Base-by-base conservation (phyloP, 2,888 invertebrate genomes). In the Unio pictorum region DNA sequence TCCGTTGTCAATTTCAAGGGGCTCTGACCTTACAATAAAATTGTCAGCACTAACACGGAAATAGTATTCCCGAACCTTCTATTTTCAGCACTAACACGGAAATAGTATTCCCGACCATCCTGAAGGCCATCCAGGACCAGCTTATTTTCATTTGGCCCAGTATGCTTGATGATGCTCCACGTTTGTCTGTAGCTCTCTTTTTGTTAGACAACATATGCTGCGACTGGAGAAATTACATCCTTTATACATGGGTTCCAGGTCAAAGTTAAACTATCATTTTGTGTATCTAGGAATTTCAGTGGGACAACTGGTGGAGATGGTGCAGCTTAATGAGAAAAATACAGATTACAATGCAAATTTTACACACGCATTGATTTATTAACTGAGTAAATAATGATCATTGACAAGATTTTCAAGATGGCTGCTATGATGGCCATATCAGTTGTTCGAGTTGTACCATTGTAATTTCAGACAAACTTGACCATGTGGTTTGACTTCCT, bases 11-110 rank as follows among this genome's bases (percentile, higher is more conserved):
- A 80, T 81, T 75, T 87, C 85, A 65, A 86, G 73, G 67, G 95
- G 94, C 78, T 96, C 95, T 34, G 96, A 95, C 62, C 92, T 91
- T 7, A 97, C 97, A 68, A 95, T 93, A 20, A 95, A 94, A 90
- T 97, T 97, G 80, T 94, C 94, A 1, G 96, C 96, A 86, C 94
- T 93, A 28, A 97, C 93, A 76, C 96, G 92, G 92, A 97, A 96
- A 91, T 94, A 93, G 88, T 97, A 97, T 83, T n/a, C n/a, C n/a
- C n/a, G n/a, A n/a, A n/a, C n/a, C n/a, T n/a, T n/a, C n/a, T n/a
- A n/a, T n/a, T n/a, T n/a, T n/a, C n/a, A n/a, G n/a, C n/a, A n/a
- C n/a, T n/a, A n/a, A n/a, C n/a, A n/a, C n/a, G n/a, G n/a, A n/a
- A n/a, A n/a, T n/a, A n/a, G n/a, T n/a, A n/a, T n/a, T 95, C 94